Evolutionary conservation across 2,888 invertebrate species (phyloP), one percentile per base, ranked within the genome.

Genomic region (Cetonia aurata): DNA sequence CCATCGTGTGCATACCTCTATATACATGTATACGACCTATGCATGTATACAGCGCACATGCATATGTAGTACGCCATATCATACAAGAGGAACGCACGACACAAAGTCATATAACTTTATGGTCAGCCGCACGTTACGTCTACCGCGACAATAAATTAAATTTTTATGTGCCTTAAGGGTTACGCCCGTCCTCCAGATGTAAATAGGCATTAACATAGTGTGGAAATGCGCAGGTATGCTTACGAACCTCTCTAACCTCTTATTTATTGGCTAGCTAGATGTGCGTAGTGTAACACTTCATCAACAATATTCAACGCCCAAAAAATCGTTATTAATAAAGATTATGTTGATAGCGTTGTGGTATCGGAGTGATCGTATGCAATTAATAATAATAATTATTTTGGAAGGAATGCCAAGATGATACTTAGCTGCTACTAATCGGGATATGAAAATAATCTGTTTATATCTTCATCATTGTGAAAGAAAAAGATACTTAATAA

Each of bases 41-140:
- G 46, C 46, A 59, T 25, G 42, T 59, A 15, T 60, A 41, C 31
- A 60, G 50, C 19, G 15, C 50, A 50, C 17, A 50, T 50, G 19
- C 17, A 50, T 15, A 50, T 13, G 50, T 50, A 50, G 15, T 50
- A 48, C 31, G 37, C 50, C 44, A 62, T 62, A 65, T 65, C 62
- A 62, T 62, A 62, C 50, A 62, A 33, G 33, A 60, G 62, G 48
- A 50, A 65, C 62, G 31, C 50, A 65, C 62, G 33, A 50, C 62
- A 65, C 62, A 65, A 60, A 60, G 62, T 65, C 62, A 65, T 65
- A 65, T 65, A 65, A 65, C 52, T 65, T 65, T 65, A 65, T 52
- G 62, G 62, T 65, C 62, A 65, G 52, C 62, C 50, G 50, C 41
- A 65, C 50, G 62, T 65, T 65, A 65, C 62, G 33, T 65, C 50